phyloP scores from a whole-genome alignment of 2,888 invertebrate genomes.

The Alcis repandata region DNA sequence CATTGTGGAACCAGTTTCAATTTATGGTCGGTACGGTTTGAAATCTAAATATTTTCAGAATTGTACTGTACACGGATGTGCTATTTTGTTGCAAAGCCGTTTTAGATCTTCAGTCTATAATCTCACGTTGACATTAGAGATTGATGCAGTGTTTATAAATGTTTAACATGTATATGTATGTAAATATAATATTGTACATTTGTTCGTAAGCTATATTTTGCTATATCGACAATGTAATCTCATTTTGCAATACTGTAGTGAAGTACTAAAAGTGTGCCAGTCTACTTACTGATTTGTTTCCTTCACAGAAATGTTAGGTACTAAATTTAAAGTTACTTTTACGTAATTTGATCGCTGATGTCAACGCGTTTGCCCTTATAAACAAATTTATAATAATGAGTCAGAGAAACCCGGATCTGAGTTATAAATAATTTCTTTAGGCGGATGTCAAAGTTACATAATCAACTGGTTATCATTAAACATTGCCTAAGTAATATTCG shows the following conservation, averaged over 20 bases:
- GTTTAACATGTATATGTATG: background rate
- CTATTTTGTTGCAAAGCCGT: too few species aligned
- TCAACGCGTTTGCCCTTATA: slow-evolving; percentile 40
- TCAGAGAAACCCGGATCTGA: slow-evolving; percentile 70
- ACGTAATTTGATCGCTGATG: slow-evolving; percentile 27
- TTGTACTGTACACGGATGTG: too few species aligned
- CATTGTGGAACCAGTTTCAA: background rate
- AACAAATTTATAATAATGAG: slow-evolving; percentile 49
- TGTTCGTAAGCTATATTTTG: background rate
- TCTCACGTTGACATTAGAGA: too few species aligned
- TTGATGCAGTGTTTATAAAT: background rate
- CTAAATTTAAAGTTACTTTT: slow-evolving; percentile 12
- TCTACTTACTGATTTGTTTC: slow-evolving; percentile 9
- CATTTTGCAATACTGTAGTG: background rate
- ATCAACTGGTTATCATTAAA: slow-evolving; percentile 57
- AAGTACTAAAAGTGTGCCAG: background rate
- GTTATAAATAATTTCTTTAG: slow-evolving; percentile 65
- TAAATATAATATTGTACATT: background rate
- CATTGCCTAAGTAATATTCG: slow-evolving; percentile 49
- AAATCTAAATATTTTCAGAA: too few species aligned
- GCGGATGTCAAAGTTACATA: slow-evolving; percentile 64
- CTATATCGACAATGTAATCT: background rate
- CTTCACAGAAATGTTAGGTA: background rate
- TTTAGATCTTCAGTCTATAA: too few species aligned
- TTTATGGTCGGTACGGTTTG: background rate